These are phyloP conservation scores for Crotalus viridis DNA, from an alignment of 2,113 vertebrate species.

Conservation along the genomic window DNA sequence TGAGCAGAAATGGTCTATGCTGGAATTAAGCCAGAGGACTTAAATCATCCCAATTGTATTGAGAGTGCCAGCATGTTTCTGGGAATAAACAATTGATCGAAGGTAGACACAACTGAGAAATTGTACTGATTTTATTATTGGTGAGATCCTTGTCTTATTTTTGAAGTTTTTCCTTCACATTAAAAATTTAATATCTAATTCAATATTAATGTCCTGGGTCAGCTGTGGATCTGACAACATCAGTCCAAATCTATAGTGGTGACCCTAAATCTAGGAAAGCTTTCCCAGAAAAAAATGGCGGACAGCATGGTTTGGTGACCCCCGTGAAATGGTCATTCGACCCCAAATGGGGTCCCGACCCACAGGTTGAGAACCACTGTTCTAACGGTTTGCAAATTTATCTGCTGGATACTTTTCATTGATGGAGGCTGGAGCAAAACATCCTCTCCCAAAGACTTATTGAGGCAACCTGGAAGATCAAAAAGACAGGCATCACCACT, in stretches of 20 bases:
- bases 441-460: not conserved
- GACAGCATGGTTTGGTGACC: too few species aligned
- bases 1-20: not conserved
- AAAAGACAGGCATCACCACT: not conserved
- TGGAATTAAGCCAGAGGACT: not conserved
- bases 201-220: not conserved
- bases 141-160: not conserved
- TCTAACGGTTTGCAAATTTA: not conserved
- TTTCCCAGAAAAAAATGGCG: too few species aligned
- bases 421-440: not conserved
- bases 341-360: too few species aligned
- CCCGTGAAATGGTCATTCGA: too few species aligned
- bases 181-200: not conserved
- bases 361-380: too few species aligned
- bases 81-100: not conserved
- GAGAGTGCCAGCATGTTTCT: not conserved
- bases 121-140: not conserved
- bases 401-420: not conserved
- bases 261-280: not conserved
- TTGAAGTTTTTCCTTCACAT: not conserved
- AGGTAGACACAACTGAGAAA: not conserved
- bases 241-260: not conserved
- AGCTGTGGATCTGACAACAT: not conserved
- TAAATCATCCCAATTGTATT: not conserved
- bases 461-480: not conserved